These are phyloP conservation scores for Dicyrtoma fusca DNA, from an alignment of 2,888 invertebrate species.

Conservation along the genomic window DNA sequence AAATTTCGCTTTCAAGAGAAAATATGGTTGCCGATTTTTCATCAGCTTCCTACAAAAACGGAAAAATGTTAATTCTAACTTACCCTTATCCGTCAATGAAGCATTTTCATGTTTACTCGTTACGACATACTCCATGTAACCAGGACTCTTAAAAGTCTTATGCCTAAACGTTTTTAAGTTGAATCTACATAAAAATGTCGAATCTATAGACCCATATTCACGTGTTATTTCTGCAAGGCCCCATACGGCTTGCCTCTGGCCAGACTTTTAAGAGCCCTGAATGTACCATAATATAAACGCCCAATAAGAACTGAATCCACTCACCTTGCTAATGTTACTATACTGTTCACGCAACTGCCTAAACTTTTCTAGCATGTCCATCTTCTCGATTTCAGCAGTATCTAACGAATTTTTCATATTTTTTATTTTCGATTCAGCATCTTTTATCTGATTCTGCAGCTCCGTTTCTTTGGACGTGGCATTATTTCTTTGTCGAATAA, in stretches of 20 bases:
- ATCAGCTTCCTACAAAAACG: constrained; percentile 34
- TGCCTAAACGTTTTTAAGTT: too few species aligned
- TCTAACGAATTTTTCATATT: constrained; percentile 37
- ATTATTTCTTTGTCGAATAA: constrained; percentile 45
- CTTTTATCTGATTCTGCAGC: constrained; percentile 41
- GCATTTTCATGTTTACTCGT: too few species aligned
- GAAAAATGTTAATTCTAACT: too few species aligned
- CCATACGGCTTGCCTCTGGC: too few species aligned
- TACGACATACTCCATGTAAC: too few species aligned
- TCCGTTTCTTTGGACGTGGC: constrained; percentile 47
- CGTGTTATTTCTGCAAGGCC: too few species aligned
- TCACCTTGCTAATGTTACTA: constrained; percentile 42
- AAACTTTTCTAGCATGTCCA: constrained; percentile 42
- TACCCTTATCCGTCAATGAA: too few species aligned
- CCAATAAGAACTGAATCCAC: background rate
- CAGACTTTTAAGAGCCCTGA: too few species aligned
- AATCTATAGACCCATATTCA: too few species aligned
- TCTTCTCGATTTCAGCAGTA: constrained; percentile 43
- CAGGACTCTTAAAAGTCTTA: too few species aligned
- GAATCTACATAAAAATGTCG: too few species aligned
- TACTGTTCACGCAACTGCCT: constrained; percentile 44
- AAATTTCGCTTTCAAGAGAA: constrained; percentile 51
- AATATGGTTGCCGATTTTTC: constrained; percentile 49
- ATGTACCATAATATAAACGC: background rate
- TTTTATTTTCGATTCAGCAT: constrained; percentile 39